phyloP scores from a whole-genome alignment of 2,888 invertebrate genomes.

The Nematopogon swammerdamellus region DNA sequence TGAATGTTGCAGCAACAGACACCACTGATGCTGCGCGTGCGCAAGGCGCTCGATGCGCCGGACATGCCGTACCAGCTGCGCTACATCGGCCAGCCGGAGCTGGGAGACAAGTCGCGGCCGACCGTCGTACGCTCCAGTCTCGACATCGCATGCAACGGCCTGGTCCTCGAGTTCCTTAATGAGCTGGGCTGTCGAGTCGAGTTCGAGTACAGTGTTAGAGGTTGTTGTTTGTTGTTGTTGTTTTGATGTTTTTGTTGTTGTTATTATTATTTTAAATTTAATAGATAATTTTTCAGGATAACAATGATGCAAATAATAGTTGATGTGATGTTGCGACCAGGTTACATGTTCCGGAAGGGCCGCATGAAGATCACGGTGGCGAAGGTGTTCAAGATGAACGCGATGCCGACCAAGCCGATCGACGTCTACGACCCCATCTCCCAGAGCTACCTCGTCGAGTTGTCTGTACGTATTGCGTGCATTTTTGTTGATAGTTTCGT shows the following conservation, averaged over 20 bases:
- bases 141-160: slow-evolving; percentile 88
- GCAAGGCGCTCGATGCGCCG: slow-evolving; percentile 78
- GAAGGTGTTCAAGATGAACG: slow-evolving; percentile 85
- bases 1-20: slow-evolving; percentile 42
- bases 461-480: slow-evolving; percentile 59
- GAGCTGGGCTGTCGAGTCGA: slow-evolving; percentile 90
- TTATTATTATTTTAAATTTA: not conserved
- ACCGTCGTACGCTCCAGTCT: slow-evolving; percentile 90
- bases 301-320: slow-evolving; percentile 1
- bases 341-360: slow-evolving; percentile 93
- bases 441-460: slow-evolving; percentile 89
- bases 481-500: no score
- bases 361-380: slow-evolving; percentile 96
- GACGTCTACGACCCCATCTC: slow-evolving; percentile 81
- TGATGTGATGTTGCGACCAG: slow-evolving; percentile 20
- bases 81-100: slow-evolving; percentile 88
- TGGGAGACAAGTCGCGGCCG: slow-evolving; percentile 84
- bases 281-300: no score
- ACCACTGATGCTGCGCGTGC: slow-evolving; percentile 73
- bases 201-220: slow-evolving; percentile 91
- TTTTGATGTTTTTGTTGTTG: not conserved
- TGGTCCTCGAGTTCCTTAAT: slow-evolving; percentile 86
- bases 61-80: slow-evolving; percentile 88
- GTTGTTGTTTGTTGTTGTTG: no score
- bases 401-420: slow-evolving; percentile 66